Evolutionary conservation across 2,888 invertebrate species (phyloP).

Genomic region (Noctua pronuba): DNA sequence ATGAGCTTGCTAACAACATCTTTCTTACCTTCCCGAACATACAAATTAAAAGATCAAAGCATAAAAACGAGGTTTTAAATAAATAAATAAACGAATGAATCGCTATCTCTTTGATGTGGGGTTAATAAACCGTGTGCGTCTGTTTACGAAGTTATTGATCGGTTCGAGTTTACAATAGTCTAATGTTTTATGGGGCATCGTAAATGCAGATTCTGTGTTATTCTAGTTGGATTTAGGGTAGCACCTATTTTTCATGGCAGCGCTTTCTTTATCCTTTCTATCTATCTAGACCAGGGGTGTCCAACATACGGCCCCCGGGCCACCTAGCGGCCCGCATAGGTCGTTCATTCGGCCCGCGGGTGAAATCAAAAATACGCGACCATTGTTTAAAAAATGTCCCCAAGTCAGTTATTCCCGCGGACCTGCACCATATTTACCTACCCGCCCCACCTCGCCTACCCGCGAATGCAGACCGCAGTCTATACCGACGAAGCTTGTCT

Average conservation of each 20-base stretch:
- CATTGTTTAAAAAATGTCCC: too few relatives aligned
- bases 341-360: too few relatives aligned
- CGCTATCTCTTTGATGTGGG: conserved; percentile 73
- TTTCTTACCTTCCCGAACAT: conserved; percentile 50
- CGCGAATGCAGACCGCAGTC: too few relatives aligned
- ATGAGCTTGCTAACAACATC: conserved; percentile 40
- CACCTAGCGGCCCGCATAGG: too few relatives aligned
- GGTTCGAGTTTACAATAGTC: conserved; percentile 51
- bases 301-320: too few relatives aligned
- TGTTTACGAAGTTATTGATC: conserved; percentile 64
- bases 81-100: conserved; percentile 67
- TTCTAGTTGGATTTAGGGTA: neutral
- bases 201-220: conserved; percentile 45
- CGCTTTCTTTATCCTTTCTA: too few relatives aligned
- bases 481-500: too few relatives aligned
- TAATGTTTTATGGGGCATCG: conserved; percentile 50
- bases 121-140: conserved; percentile 70
- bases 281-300: neutral
- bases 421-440: too few relatives aligned
- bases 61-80: conserved; percentile 70
- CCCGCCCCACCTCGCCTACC: too few relatives aligned
- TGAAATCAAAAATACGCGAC: too few relatives aligned
- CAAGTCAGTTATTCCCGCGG: too few relatives aligned
- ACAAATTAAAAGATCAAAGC: conserved; percentile 73
- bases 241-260: neutral